Evolutionary conservation across 2,113 vertebrate species (phyloP).

Genomic region (Eurypyga helias): DNA sequence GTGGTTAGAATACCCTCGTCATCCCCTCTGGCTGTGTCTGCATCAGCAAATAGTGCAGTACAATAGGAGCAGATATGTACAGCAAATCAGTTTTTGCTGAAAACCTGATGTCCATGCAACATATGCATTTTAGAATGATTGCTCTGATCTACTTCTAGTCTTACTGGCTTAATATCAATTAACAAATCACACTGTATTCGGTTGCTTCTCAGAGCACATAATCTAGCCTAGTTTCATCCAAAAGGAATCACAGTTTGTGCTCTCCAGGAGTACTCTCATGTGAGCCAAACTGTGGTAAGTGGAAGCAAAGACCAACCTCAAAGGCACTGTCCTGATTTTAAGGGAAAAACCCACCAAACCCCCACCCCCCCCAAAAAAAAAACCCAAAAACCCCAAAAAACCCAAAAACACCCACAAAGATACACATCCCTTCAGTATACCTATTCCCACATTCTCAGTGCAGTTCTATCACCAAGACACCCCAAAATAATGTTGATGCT

Average conservation of each 20-base stretch:
- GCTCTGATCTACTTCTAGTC: not conserved
- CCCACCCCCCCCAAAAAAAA: not conserved
- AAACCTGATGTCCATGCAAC: not conserved
- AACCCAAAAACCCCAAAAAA: not conserved
- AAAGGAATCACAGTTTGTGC: not conserved
- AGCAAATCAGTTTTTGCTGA: not conserved
- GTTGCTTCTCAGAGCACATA: not conserved
- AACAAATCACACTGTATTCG: not conserved
- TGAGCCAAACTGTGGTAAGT: not conserved
- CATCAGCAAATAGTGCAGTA: conserved; percentile 8
- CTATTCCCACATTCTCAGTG: not conserved
- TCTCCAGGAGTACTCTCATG: not conserved
- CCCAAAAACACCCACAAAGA: not conserved
- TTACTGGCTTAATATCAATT: not conserved
- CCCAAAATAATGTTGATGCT: not conserved
- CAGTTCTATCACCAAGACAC: not conserved
- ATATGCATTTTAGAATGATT: not conserved
- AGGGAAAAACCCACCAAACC: not conserved
- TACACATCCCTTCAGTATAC: not conserved
- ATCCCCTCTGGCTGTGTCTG: not conserved
- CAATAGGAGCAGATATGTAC: not conserved
- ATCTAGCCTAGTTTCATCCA: not conserved
- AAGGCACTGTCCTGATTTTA: not conserved
- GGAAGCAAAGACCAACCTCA: not conserved
- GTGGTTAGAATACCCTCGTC: not conserved